Evolutionary conservation across 2,113 vertebrate genomes (phyloP).

Genomic region (chimpanzee (Pan troglodytes)): NHGRI_mPanTro3-v2.1_pri NC_086016.1:29376001-29376500

Average conservation of each 20-base stretch:
- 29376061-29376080: neutral
- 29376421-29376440: neutral
- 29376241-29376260: neutral
- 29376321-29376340: neutral
- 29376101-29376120: too few relatives aligned
- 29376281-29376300: neutral
- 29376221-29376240: neutral
- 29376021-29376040: neutral
- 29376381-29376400: neutral
- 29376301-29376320: neutral
- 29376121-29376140: neutral
- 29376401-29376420: too few relatives aligned
- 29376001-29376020: rapidly evolving
- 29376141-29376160: too few relatives aligned
- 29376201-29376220: neutral
- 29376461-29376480: too few relatives aligned
- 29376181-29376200: rapidly evolving
- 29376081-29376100: too few relatives aligned
- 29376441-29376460: neutral
- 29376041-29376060: rapidly evolving
- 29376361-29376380: neutral
- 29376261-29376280: neutral
- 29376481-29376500: rapidly evolving
- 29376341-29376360: neutral
- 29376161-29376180: rapidly evolving